Conservation (phyloP, 1,140 invertebrate genomes). For the Amphibalanus amphitrite region DNA sequence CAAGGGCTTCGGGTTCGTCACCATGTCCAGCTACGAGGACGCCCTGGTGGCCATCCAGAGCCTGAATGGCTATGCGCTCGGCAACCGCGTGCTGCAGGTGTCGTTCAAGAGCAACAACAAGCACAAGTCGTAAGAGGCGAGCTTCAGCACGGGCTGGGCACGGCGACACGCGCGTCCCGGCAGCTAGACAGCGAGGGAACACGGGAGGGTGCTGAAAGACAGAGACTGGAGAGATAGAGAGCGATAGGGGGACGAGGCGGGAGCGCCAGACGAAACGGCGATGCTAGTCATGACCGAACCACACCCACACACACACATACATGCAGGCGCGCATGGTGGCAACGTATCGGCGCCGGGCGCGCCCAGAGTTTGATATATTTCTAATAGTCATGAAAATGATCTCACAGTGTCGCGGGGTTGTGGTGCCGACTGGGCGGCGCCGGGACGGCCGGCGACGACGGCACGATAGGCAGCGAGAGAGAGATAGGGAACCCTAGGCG, state of each 20-base stretch:
- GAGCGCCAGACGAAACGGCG: too few relatives aligned
- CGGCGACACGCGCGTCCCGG: too few relatives aligned
- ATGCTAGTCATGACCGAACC: not conserved
- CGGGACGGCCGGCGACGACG: too few relatives aligned
- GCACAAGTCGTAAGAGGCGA: slow-evolving; percentile 23
- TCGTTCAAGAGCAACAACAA: slow-evolving; percentile 75
- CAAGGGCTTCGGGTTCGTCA: slow-evolving; percentile 99
- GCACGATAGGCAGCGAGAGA: not conserved
- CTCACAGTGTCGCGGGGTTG: not conserved
- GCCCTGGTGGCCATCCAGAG: slow-evolving; percentile 93
- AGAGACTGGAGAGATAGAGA: too few relatives aligned
- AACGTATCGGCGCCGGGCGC: too few relatives aligned
- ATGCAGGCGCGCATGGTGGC: not conserved
- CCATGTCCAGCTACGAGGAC: slow-evolving; percentile 99
- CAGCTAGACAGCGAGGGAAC: not conserved
- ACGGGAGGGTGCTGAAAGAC: too few relatives aligned
- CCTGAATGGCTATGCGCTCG: slow-evolving; percentile 91
- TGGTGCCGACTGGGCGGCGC: not conserved
- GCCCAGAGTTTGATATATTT: not conserved
- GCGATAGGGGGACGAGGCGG: too few relatives aligned
- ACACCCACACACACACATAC: not conserved
- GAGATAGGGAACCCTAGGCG: too few relatives aligned
- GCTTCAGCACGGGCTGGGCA: not conserved
- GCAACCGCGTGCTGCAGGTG: slow-evolving; percentile 93
- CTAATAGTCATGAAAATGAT: slow-evolving; percentile 2